Base-by-base conservation (phyloP, 2,113 vertebrate species). In the Pangasianodon hypophthalmus region DNA sequence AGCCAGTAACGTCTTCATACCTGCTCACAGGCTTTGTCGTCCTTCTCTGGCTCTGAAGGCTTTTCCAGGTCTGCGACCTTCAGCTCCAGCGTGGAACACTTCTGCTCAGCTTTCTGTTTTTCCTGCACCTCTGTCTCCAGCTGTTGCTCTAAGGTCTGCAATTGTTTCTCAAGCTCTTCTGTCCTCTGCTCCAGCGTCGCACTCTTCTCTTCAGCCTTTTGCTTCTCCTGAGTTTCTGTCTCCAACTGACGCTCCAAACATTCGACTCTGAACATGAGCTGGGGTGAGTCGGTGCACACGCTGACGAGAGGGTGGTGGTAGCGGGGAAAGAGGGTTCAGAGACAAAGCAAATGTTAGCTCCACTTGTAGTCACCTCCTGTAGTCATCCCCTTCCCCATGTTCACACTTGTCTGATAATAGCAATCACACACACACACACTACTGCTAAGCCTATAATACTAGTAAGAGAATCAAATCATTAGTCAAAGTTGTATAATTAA, bases 201-300 rank as follows among this genome's bases (percentile, higher is more conserved):
- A 85, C 84, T 91, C 52, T 91, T 93, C 4, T 93, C 92, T 2
- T 75, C 86, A 8, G 91, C 92, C 9, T 18, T 88, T 18, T 82
- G 75, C 75, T 93, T 95, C 83, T 94, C 93, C 16, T 85, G 90
- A 64, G 41, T 91, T 85, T 95, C 91, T 0, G 32, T 73, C 46
- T 95, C 92, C 5, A 96, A 85, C 80, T 94, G 90, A 73, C 52
- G 67, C 46, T 84, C 58, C 41, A 92, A 52, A 80, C 77, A 84
- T 4, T 88, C 79, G 29, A 96, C 54, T 88, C 93, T 94, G 10
- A 80, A 82, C 18, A 89, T 88, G 29, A 95, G 79, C 50, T 94
- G 77, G 37, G 91, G 85, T 2, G 92, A 92, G 50, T 90, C 86
- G 73, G 11, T 41, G 0, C 62, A 90, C 69, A 54, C 58, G 67